Evolutionary conservation across 2,888 invertebrate genomes (phyloP).

Genomic region (Amphipoea lucens): DNA sequence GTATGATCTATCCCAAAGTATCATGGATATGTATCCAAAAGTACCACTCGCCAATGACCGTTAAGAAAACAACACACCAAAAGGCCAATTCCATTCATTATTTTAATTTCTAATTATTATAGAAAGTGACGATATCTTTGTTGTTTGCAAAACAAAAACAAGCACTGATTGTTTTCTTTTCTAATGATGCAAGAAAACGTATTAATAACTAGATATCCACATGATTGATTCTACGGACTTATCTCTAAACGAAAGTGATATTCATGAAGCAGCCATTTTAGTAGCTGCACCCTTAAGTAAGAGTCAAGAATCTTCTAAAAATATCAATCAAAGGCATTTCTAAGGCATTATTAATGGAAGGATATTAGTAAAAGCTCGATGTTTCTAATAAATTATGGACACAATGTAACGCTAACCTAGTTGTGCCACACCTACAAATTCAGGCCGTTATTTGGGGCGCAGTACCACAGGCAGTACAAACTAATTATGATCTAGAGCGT

Average conservation of each 20-base stretch:
- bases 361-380: conserved; percentile 38
- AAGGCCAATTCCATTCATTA: background rate
- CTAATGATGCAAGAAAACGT: background rate
- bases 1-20: background rate
- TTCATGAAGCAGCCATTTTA: conserved; percentile 31
- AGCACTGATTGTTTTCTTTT: conserved; percentile 20
- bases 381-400: conserved; percentile 47
- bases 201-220: conserved; percentile 13
- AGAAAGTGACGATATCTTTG: conserved; percentile 12
- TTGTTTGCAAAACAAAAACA: conserved; percentile 16
- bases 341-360: conserved; percentile 25
- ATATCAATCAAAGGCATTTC: conserved; percentile 26
- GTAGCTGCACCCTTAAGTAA: background rate
- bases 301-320: conserved; percentile 7
- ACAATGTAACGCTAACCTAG: conserved; percentile 69
- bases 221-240: conserved; percentile 16
- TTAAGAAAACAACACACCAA: background rate
- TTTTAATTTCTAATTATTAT: background rate
- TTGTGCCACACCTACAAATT: conserved; percentile 68
- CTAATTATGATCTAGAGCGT: conserved; percentile 69
- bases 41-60: background rate
- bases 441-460: conserved; percentile 65
- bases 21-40: background rate
- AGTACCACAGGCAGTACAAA: no score
- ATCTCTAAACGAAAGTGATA: conserved; percentile 23